Evolutionary conservation across 2,888 invertebrate species (phyloP).

Genomic region (Mycalesis mineus): DNA sequence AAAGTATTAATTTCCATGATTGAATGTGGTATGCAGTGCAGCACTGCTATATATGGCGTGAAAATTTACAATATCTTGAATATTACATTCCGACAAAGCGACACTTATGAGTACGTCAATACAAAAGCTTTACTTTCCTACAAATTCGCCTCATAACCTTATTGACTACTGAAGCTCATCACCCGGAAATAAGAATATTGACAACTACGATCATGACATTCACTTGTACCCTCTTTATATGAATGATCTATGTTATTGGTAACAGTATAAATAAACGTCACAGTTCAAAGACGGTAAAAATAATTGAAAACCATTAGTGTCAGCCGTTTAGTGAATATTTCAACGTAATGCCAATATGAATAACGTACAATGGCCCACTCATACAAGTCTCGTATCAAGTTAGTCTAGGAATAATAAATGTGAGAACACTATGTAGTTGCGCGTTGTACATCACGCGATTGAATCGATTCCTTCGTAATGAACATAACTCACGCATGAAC

Average conservation of each 20-base stretch:
- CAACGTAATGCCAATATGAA: constrained; percentile 9
- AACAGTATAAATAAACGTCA: neutral
- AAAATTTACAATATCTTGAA: too few relatives aligned
- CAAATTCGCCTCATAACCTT: neutral
- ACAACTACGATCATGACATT: neutral
- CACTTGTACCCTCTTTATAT: neutral
- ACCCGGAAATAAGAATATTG: neutral
- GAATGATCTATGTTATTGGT: neutral
- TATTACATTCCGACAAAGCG: too few relatives aligned
- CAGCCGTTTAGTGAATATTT: constrained; percentile 2
- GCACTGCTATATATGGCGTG: too few relatives aligned
- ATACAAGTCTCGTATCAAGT: neutral
- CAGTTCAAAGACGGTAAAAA: constrained; percentile 1
- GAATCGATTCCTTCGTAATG: constrained; percentile 17
- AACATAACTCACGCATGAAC: constrained; percentile 16
- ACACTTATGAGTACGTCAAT: too few relatives aligned
- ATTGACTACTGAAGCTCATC: neutral
- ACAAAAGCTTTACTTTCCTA: too few relatives aligned
- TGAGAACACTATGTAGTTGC: constrained; percentile 8
- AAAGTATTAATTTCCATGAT: neutral
- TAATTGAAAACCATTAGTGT: constrained; percentile 19
- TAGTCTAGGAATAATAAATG: neutral
- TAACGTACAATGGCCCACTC: neutral
- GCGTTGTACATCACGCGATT: constrained; percentile 23
- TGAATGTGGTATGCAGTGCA: neutral